Base-by-base conservation (phyloP, 2,113 vertebrate species). In the Polypterus bichir region DNA sequence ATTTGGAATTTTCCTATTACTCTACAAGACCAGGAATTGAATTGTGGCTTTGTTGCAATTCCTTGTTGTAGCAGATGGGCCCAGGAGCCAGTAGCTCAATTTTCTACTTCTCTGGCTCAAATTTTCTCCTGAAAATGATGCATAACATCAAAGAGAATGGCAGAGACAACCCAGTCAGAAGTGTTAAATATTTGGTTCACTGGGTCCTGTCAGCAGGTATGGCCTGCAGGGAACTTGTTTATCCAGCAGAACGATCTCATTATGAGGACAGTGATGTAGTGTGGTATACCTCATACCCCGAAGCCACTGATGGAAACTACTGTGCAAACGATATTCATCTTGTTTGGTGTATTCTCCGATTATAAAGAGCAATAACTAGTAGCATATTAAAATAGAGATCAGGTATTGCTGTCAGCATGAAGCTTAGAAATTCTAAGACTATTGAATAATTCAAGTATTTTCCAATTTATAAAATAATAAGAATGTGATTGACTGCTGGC, bases 381-480 rank as follows among this genome's bases (percentile, higher is more conserved):
- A 79, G 69, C 60, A 68, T 73, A 74, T 77, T 79, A 73, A 81
- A 83, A 77, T 61, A 70, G 69, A 72, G 59, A 79, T 74, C 52
- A 69, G 66, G 59, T 70, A 65, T 64, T 77, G 61, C 44, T 66
- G 57, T 49, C 62, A 62, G 67, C 69, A 72, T 66, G 62, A 66
- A 70, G 48, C 62, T 76, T 61, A 70, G 57, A 76, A 83, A 76
- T 74, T 75, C 73, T 62, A 73, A 64, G 67, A 10, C 71, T 76
- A 47, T 71, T 79, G 55, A 77, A 79, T 80, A 78, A 83, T 82
- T 75, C 68, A 70, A 56, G 10, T 70, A 51, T 68, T 77, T 79
- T 67, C 62, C 69, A 79, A 62, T 75, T 79, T 79, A 65, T 65
- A 61, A 64, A 76, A 74, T 67, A 77, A 74, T 62, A 73, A 62